These are phyloP conservation scores for Phallusia fumigata DNA, from an alignment of 23 tunicate species.

Conservation along the genomic window DNA sequence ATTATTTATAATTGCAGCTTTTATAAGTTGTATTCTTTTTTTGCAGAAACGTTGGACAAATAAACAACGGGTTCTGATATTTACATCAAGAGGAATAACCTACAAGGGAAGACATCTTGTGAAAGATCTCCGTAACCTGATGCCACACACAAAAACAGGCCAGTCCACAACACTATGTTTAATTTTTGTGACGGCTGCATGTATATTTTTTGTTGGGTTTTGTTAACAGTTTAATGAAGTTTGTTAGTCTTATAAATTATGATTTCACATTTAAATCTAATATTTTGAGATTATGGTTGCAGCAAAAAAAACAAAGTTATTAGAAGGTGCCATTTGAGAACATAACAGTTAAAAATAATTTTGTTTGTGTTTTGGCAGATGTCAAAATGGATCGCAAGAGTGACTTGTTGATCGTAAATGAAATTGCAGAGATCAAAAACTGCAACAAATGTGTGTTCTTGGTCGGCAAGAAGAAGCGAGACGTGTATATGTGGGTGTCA, in stretches of 20 bases:
- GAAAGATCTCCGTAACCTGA: conserved; percentile 66
- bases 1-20: background rate
- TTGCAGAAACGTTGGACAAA: conserved; percentile 86
- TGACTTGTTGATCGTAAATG: conserved; percentile 60
- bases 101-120: conserved; percentile 80
- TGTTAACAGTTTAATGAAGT: no score
- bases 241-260: no score
- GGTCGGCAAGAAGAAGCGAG: conserved; percentile 80
- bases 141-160: conserved; percentile 94
- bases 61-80: conserved; percentile 69
- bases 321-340: no score
- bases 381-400: conserved; percentile 75
- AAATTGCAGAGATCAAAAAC: conserved; percentile 87
- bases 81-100: conserved; percentile 77
- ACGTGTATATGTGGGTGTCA: conserved; percentile 84
- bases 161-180: no score
- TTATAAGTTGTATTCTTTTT: background rate
- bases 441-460: conserved; percentile 83
- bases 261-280: no score
- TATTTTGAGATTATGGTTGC: background rate
- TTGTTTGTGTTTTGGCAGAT: conserved; percentile 39
- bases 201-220: no score
- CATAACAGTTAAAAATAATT: no score
- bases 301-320: no score
- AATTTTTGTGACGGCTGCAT: no score